Evolutionary conservation across 2,113 vertebrate species (phyloP).

Genomic region (Caranx melampygus): DNA sequence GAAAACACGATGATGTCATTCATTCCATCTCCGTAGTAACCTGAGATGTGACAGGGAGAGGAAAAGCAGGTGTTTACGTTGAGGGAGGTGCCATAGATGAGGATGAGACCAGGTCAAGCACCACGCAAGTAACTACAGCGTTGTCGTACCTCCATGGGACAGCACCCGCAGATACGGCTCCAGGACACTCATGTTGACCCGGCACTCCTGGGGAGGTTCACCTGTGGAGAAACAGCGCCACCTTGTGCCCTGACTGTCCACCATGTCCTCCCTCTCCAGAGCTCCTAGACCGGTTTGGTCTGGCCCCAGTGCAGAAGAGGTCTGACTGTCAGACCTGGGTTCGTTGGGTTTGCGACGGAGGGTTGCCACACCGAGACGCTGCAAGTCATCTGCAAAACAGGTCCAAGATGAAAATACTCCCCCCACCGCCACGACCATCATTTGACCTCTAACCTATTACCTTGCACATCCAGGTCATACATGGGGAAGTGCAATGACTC

Average conservation of each 20-base stretch:
- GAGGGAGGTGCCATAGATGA: background rate
- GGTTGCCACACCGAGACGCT: conserved; percentile 55
- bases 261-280: conserved; percentile 76
- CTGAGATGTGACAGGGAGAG: conserved; percentile 67
- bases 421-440: accelerated
- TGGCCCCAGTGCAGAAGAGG: conserved; percentile 8
- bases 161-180: conserved; percentile 86
- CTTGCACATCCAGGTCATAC: conserved; percentile 84
- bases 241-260: conserved; percentile 80
- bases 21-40: conserved; percentile 85
- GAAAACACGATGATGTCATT: conserved; percentile 88
- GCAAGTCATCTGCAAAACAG: conserved; percentile 81
- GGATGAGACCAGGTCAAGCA: background rate
- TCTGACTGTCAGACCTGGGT: background rate
- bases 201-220: conserved; percentile 66
- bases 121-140: background rate
- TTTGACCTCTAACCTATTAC: conserved; percentile 66
- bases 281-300: conserved; percentile 59
- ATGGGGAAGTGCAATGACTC: conserved; percentile 81
- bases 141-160: conserved; percentile 85
- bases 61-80: background rate
- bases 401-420: background rate
- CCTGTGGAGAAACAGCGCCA: conserved; percentile 85
- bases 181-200: conserved; percentile 84
- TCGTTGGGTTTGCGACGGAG: background rate